A percentile compares a stretch with the other conserved stretches of the same genome.
Evolutionary conservation across 1,140 invertebrate species (phyloP).

Genomic region (Euschistus heros): DNA sequence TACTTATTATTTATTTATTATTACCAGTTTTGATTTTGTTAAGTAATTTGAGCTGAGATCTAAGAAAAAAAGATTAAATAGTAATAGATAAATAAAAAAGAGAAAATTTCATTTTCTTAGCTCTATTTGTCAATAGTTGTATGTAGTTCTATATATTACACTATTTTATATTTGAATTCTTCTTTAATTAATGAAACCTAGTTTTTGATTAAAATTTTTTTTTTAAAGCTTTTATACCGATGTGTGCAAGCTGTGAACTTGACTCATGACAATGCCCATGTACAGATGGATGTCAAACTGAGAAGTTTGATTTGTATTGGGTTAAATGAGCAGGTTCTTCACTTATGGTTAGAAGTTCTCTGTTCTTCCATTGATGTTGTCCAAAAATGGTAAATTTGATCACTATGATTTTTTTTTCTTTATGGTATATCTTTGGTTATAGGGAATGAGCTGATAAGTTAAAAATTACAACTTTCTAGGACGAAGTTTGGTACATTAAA

Average conservation of each 20-base stretch:
- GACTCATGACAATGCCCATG: slow-evolving; percentile 88
- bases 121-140: too few relatives aligned
- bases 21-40: too few relatives aligned
- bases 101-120: too few relatives aligned
- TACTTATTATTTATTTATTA: too few relatives aligned
- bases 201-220: too few relatives aligned
- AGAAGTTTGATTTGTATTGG: slow-evolving; percentile 90
- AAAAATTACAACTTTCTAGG: background rate
- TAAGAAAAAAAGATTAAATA: too few relatives aligned
- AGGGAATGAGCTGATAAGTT: background rate
- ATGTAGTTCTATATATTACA: too few relatives aligned
- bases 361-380: slow-evolving; percentile 93
- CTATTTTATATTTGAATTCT: too few relatives aligned
- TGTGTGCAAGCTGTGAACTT: slow-evolving; percentile 93
- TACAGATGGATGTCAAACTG: slow-evolving; percentile 97
- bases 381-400: slow-evolving; percentile 76
- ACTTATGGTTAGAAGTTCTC: slow-evolving; percentile 95
- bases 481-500: too few relatives aligned
- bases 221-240: slow-evolving; percentile 64
- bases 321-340: slow-evolving; percentile 90
- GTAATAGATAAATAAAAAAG: too few relatives aligned
- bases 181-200: too few relatives aligned
- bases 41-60: too few relatives aligned
- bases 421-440: background rate
- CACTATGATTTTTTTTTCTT: background rate